Percentiles rank a stretch among this genome's conserved stretches.
Evolutionary conservation across 35 echinoderm and acorn worm species (phyloP).

Genomic region (Ophioderma brevispina): DNA sequence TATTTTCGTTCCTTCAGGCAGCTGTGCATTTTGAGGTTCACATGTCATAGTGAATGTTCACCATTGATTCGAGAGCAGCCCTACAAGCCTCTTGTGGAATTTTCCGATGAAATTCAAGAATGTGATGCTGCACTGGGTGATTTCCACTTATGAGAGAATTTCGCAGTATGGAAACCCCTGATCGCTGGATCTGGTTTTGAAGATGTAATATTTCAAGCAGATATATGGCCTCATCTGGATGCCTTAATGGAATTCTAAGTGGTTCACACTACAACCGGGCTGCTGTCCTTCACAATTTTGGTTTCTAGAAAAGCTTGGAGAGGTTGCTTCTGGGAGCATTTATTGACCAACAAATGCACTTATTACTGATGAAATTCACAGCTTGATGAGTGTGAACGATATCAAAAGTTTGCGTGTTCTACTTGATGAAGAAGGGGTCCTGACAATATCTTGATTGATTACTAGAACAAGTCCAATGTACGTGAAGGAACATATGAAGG

Average conservation of each 20-base stretch:
- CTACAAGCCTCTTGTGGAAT: slow-evolving; percentile 27
- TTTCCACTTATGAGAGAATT: slow-evolving; percentile 48
- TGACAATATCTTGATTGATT: neutral
- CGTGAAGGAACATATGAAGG: slow-evolving; percentile 17
- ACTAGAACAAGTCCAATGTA: neutral
- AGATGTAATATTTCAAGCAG: slow-evolving; percentile 37
- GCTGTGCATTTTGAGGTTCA: slow-evolving; percentile 33
- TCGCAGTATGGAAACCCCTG: slow-evolving; percentile 5
- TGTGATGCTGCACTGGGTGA: slow-evolving; percentile 49
- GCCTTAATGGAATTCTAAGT: slow-evolving; percentile 36
- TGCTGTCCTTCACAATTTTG: slow-evolving; percentile 26
- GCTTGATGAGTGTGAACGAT: too few relatives aligned
- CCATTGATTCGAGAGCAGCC: slow-evolving; percentile 28
- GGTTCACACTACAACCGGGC: slow-evolving; percentile 27
- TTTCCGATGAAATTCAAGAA: slow-evolving; percentile 18
- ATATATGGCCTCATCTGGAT: slow-evolving; percentile 46
- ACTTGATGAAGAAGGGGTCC: too few relatives aligned
- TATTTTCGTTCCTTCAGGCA: slow-evolving; percentile 21
- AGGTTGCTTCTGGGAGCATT: slow-evolving; percentile 14
- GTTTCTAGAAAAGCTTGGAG: slow-evolving; percentile 6
- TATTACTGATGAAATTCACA: too few relatives aligned
- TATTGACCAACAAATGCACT: neutral
- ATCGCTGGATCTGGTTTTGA: slow-evolving; percentile 48
- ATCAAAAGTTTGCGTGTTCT: too few relatives aligned
- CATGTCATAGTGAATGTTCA: slow-evolving; percentile 32